Percentiles rank a stretch among this genome's conserved stretches.
Evolutionary conservation across 1,140 invertebrate genomes (phyloP).

Genomic region (Pomacea maculata): DNA sequence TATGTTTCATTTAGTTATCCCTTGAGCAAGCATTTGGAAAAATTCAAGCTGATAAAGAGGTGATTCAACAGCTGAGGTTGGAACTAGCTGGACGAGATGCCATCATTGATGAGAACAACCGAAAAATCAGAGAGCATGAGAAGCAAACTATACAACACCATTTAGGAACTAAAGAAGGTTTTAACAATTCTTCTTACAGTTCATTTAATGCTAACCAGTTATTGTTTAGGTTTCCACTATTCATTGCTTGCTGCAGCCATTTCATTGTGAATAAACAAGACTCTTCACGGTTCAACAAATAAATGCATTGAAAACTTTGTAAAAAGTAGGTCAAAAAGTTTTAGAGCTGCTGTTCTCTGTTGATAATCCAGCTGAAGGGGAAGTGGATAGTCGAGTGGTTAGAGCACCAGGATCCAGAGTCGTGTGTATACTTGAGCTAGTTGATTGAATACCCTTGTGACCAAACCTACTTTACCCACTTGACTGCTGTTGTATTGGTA

Average conservation of each 20-base stretch:
- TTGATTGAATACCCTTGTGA: no score
- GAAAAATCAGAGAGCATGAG: slow-evolving; percentile 58
- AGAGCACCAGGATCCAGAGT: neutral
- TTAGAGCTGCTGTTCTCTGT: no score
- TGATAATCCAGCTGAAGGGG: neutral
- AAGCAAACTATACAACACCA: slow-evolving; percentile 66
- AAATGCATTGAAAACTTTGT: no score
- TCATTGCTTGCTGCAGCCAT: no score
- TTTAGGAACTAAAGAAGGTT: slow-evolving; percentile 68
- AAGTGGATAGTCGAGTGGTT: neutral
- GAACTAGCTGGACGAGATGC: slow-evolving; percentile 36
- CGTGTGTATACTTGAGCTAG: no score
- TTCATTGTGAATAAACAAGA: no score
- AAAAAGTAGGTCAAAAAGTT: no score
- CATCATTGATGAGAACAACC: slow-evolving; percentile 28
- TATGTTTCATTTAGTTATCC: slow-evolving; percentile 25
- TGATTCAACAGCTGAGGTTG: slow-evolving; percentile 34
- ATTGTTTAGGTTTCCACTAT: no score
- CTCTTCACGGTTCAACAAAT: no score
- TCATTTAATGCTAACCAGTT: no score
- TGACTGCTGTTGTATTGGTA: no score
- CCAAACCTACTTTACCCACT: no score
- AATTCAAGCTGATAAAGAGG: slow-evolving; percentile 32
- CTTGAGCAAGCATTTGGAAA: slow-evolving; percentile 37
- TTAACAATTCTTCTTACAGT: neutral